Percentiles rank a stretch among this genome's conserved stretches.
These are phyloP conservation scores for Trigoniulus corallinus DNA, from an alignment of 1,140 invertebrate genomes.

Conservation along the genomic window DNA sequence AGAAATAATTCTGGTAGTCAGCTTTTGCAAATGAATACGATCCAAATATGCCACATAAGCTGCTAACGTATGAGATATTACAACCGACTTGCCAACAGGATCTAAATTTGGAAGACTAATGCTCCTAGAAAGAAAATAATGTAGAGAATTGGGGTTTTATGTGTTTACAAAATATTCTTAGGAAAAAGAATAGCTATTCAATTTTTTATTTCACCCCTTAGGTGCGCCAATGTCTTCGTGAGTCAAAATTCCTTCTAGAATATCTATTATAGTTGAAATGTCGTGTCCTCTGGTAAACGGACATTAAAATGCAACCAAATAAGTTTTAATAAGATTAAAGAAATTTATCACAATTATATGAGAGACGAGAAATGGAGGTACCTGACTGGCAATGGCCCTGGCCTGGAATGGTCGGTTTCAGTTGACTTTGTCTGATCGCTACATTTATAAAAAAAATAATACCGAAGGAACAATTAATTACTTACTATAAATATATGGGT, in stretches of 20 bases:
- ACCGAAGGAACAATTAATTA: background rate
- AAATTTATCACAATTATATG: background rate
- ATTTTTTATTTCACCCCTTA: background rate
- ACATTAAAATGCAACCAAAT: background rate
- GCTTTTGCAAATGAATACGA: constrained; percentile 43
- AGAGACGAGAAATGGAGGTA: background rate
- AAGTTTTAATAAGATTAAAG: background rate
- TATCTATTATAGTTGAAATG: background rate
- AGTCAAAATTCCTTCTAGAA: background rate
- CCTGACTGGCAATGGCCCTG: constrained; percentile 1
- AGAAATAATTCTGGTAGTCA: constrained; percentile 48
- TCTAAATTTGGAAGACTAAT: constrained; percentile 32
- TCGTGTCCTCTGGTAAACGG: background rate
- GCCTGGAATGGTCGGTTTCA: background rate
- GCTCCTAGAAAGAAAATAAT: background rate
- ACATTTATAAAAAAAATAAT: background rate
- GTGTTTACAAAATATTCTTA: background rate
- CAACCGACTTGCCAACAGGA: constrained; percentile 41
- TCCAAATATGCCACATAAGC: constrained; percentile 54
- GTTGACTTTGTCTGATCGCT: background rate
- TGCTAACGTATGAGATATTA: constrained; percentile 52
- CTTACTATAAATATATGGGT: background rate
- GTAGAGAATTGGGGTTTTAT: background rate
- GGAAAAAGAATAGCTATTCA: background rate
- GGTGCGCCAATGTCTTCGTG: background rate